Evolutionary conservation across 2,113 vertebrate genomes (phyloP), one percentile per base, ranked within the genome.

Genomic region (Ia io): DNA sequence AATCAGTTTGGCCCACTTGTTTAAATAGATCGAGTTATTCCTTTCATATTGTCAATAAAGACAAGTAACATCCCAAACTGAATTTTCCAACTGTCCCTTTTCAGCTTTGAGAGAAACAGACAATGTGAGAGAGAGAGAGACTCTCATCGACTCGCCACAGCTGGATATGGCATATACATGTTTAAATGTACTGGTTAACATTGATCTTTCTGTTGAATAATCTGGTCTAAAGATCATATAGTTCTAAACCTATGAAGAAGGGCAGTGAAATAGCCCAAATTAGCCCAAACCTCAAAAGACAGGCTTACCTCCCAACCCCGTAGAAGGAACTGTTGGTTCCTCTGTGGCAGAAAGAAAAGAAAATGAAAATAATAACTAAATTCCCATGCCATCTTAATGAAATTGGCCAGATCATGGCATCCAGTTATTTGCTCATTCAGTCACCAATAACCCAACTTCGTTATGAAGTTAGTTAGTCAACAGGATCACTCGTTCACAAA

Each of bases 321-420:
- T 5, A 17, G 98, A 97, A 95, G 96, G 83, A 80, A 23, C 70
- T 0, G 93, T 98, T 95, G 98, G 95, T 51, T 97, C 98, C 83
- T 98, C 98, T 98, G 84, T 16, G 97, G 97, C 32, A 95, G 74
- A 65, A 63, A 87, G 53, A 97, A 91, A 96, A 22, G 97, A 35
- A 90, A 1, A 23, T 12, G 28, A 94, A 88, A 84, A 76, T 32
- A 67, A 30, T 56, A 85, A 61, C 56, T 79, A 61, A 37, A 76
- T 79, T 53, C 78, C 70, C 40, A 67, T 32, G 12, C 16, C 25
- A 65, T 69, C 37, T 79, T 77, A 59, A 35, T 95, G 44, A 97
- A 96, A 83, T 53, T 9, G 30, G 25, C 32, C 77, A 42, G 37
- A 88, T 13, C 32, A 70, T 37, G 47, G 6, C 14, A 42, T 49